These are phyloP conservation scores for Synchiropus splendidus DNA, from an alignment of 2,113 vertebrate genomes.

Conservation along the genomic window DNA sequence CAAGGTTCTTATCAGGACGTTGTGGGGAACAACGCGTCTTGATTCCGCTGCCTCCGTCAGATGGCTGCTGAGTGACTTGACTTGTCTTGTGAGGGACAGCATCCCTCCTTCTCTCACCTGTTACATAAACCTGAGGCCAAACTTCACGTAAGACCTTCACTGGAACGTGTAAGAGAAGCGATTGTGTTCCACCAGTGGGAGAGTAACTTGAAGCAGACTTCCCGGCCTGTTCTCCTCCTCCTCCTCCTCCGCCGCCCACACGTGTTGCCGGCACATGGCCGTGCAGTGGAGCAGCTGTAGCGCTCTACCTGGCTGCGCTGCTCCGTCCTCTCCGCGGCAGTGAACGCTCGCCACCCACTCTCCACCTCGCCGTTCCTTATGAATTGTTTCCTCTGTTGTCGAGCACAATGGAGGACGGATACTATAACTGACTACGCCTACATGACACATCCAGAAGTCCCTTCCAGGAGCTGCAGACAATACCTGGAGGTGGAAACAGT, in stretches of 20 bases:
- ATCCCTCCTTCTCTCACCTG: no score
- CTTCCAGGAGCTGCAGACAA: constrained; percentile 30
- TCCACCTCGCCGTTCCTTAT: constrained; percentile 7
- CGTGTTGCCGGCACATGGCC: constrained; percentile 15
- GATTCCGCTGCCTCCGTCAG: no score
- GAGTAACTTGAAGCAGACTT: no score
- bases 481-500: constrained; percentile 9
- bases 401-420: constrained; percentile 44
- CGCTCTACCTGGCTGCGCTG: constrained; percentile 8
- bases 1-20: no score
- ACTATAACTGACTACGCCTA: constrained; percentile 46
- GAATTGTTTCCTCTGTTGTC: constrained; percentile 40
- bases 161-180: no score
- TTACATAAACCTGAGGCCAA: no score
- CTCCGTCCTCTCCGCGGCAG: constrained; percentile 11
- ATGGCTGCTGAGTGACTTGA: no score
- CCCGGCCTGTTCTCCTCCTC: no score
- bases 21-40: no score
- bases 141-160: no score
- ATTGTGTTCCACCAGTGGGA: no score
- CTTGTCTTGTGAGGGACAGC: no score
- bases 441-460: constrained; percentile 42
- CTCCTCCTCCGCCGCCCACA: constrained; percentile 13
- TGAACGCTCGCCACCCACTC: constrained; percentile 33
- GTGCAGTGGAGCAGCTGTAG: constrained; percentile 24